Evolutionary conservation across 2,797 vertebrate species (phyloP).

Genomic region (Protosalanx chinensis): DNA sequence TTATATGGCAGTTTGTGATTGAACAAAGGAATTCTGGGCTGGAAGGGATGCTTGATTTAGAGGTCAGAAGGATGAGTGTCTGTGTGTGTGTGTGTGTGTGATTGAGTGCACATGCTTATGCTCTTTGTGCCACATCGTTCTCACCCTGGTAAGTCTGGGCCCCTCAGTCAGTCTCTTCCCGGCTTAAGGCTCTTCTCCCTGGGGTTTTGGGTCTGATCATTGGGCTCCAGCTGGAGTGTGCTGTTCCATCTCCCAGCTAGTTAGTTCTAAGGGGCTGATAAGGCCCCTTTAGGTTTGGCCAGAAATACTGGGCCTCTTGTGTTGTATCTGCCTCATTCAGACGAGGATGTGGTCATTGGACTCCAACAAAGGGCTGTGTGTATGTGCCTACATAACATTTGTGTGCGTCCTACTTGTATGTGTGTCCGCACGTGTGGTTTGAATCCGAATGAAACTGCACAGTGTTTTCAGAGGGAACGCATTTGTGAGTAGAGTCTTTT

Average conservation of each 20-base stretch:
- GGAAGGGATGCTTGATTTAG: neutral
- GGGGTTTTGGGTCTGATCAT: slow-evolving; percentile 28
- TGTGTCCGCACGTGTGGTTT: neutral
- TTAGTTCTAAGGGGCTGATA: slow-evolving; percentile 24
- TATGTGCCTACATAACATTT: neutral
- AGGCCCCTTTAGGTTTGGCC: neutral
- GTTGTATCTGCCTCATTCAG: slow-evolving; percentile 13
- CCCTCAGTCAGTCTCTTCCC: slow-evolving; percentile 11
- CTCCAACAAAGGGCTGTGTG: slow-evolving; percentile 7
- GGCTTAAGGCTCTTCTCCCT: slow-evolving; percentile 8
- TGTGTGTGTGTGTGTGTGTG: slow-evolving; percentile 14
- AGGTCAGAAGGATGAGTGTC: neutral
- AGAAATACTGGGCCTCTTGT: slow-evolving; percentile 18
- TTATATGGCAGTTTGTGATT: slow-evolving; percentile 27
- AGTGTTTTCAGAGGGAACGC: slow-evolving; percentile 4
- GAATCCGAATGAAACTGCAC: slow-evolving; percentile 7
- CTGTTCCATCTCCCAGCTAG: slow-evolving; percentile 39
- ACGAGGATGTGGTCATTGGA: slow-evolving; percentile 26
- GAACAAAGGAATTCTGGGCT: neutral
- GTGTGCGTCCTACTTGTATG: neutral
- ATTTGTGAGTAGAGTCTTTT: slow-evolving; percentile 6
- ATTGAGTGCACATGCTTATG: slow-evolving; percentile 18
- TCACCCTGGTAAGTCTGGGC: slow-evolving; percentile 22
- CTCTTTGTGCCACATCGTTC: slow-evolving; percentile 22
- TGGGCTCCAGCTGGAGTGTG: slow-evolving; percentile 21